These are phyloP conservation scores for Darevskia nairensis DNA, from an alignment of 2,797 vertebrate species.

Conservation along the genomic window DNA sequence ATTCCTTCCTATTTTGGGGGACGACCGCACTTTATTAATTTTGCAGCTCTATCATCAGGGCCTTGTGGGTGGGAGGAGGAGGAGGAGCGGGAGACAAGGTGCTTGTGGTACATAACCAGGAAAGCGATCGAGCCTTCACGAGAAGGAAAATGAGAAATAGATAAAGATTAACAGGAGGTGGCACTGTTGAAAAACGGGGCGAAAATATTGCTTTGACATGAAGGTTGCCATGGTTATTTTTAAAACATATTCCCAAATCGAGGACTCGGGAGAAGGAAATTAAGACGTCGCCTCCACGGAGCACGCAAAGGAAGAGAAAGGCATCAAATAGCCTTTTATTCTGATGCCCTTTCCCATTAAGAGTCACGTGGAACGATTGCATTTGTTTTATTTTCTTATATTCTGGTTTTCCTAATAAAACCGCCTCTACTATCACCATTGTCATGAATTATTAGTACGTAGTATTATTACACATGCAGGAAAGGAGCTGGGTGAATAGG, in stretches of 20 bases:
- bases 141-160: too few species aligned
- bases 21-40: accelerated
- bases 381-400: neutral
- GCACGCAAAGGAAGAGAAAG: too few species aligned
- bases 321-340: neutral
- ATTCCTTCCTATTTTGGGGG: accelerated
- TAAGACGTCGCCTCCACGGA: neutral
- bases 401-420: neutral
- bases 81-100: neutral
- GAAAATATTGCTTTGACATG: neutral
- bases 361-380: neutral
- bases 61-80: neutral
- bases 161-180: too few species aligned
- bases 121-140: neutral
- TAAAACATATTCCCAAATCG: neutral
- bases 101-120: too few species aligned
- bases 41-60: conserved; percentile 12
- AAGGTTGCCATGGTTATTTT: neutral
- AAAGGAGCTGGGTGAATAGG: neutral
- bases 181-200: neutral
- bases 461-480: neutral
- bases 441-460: neutral
- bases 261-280: neutral
- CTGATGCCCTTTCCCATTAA: too few species aligned
- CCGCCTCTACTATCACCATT: too few species aligned